Conservation (phyloP, 37 sponge, comb jelly and placozoan genomes). For the Mnemiopsis leidyi region DNA sequence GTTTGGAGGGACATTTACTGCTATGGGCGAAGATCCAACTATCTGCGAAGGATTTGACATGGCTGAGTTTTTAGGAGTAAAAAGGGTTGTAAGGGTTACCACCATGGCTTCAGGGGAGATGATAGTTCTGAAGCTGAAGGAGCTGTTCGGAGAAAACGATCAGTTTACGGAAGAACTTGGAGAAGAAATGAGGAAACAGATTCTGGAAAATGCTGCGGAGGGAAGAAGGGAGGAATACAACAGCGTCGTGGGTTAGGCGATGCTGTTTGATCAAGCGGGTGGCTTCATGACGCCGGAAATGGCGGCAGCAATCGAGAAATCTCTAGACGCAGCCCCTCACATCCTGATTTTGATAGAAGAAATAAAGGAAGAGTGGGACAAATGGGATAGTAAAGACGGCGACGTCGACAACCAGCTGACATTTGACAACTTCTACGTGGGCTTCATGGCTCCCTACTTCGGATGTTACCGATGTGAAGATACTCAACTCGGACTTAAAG, state of each 20-base stretch:
- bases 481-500: constrained; percentile 70
- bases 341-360: constrained; percentile 72
- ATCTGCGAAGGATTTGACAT: constrained; percentile 71
- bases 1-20: constrained; percentile 64
- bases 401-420: constrained; percentile 70
- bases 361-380: constrained; percentile 74
- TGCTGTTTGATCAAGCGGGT: constrained; percentile 81
- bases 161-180: constrained; percentile 73
- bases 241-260: constrained; percentile 73
- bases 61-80: constrained; percentile 79
- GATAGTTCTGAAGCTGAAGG: constrained; percentile 70
- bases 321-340: constrained; percentile 26
- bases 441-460: constrained; percentile 87
- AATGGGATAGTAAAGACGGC: constrained; percentile 71
- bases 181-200: constrained; percentile 73
- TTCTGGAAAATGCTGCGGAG: constrained; percentile 71
- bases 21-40: constrained; percentile 48
- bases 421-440: constrained; percentile 82
- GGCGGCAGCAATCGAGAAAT: constrained; percentile 68
- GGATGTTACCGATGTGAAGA: constrained; percentile 80
- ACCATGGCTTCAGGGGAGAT: constrained; percentile 77
- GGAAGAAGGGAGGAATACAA: constrained; percentile 86
- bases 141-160: constrained; percentile 71
- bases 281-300: constrained; percentile 73
- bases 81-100: constrained; percentile 71